Conservation (phyloP, 1,140 invertebrate genomes). For the Penaeus vannamei region DNA sequence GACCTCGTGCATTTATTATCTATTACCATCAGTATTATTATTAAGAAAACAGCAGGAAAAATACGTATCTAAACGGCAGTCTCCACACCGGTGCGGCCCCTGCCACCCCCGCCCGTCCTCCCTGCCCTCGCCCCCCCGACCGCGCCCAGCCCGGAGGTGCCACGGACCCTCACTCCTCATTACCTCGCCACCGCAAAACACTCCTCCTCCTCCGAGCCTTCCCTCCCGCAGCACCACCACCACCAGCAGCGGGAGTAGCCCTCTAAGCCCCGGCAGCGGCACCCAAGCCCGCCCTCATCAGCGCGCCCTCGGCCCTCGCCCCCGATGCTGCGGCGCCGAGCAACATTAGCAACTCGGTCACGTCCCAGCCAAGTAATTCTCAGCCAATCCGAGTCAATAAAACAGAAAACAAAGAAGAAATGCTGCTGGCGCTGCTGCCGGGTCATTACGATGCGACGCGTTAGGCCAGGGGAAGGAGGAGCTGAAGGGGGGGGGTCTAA, state of each 20-base stretch:
- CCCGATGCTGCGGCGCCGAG: neutral
- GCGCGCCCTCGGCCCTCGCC: neutral
- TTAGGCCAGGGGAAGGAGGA: neutral
- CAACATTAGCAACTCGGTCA: slow-evolving; percentile 24
- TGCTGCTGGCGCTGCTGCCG: neutral
- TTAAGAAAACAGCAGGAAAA: neutral
- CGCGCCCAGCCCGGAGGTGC: neutral
- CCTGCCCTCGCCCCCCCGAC: neutral
- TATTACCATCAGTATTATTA: too few relatives aligned
- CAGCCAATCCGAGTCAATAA: slow-evolving; percentile 58
- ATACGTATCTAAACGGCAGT: neutral
- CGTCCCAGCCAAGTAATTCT: slow-evolving; percentile 50
- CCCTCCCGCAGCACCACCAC: too few relatives aligned
- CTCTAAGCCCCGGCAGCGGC: neutral
- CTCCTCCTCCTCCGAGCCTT: too few relatives aligned
- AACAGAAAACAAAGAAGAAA: slow-evolving; percentile 43
- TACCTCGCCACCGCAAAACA: neutral
- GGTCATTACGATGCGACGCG: slow-evolving; percentile 16
- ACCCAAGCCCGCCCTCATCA: neutral
- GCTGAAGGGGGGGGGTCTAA: neutral
- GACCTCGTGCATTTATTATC: neutral
- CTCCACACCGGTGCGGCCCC: neutral
- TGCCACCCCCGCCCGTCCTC: neutral
- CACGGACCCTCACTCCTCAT: neutral
- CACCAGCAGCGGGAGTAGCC: too few relatives aligned